A percentile compares a stretch with the other conserved stretches of the same genome.
These are phyloP conservation scores for Criorhina ranunculi DNA, from an alignment of 2,888 invertebrate species.

Conservation along the genomic window DNA sequence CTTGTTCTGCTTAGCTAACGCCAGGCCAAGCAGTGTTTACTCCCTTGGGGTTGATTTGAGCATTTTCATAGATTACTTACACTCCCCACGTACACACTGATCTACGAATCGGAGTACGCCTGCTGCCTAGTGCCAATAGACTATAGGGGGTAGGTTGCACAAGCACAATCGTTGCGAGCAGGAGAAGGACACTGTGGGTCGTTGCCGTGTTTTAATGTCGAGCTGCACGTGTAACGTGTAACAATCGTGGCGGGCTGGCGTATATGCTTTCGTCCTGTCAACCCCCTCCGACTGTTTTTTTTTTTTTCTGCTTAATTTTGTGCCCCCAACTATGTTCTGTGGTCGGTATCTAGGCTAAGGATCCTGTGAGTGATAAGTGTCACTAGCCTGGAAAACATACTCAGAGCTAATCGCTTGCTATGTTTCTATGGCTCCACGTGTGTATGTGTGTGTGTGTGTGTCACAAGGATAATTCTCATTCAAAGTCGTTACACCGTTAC, in stretches of 20 bases:
- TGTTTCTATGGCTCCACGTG: not conserved
- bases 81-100: slow-evolving; percentile 19
- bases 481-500: slow-evolving; percentile 17
- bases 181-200: slow-evolving; percentile 29
- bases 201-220: slow-evolving; percentile 42
- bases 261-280: slow-evolving; percentile 20
- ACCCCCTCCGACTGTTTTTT: not conserved
- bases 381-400: slow-evolving; percentile 34
- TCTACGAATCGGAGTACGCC: slow-evolving; percentile 21
- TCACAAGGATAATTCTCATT: slow-evolving; percentile 25
- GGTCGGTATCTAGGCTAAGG: slow-evolving; percentile 38
- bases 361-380: slow-evolving; percentile 51
- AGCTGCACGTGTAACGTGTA: slow-evolving; percentile 45
- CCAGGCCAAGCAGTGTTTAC: slow-evolving; percentile 41
- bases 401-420: slow-evolving; percentile 39
- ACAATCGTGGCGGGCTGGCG: slow-evolving; percentile 38
- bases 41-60: slow-evolving; percentile 54
- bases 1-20: slow-evolving; percentile 31
- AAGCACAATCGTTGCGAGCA: slow-evolving; percentile 34
- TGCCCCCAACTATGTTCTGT: slow-evolving; percentile 14
- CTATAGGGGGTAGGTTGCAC: slow-evolving; percentile 45
- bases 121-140: not conserved
- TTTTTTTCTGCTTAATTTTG: slow-evolving; percentile 28
- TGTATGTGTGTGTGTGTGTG: slow-evolving; percentile 5
- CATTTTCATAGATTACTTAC: slow-evolving; percentile 50